Base-by-base conservation (phyloP, 2,888 invertebrate species). In the Torymus auratus region DNA sequence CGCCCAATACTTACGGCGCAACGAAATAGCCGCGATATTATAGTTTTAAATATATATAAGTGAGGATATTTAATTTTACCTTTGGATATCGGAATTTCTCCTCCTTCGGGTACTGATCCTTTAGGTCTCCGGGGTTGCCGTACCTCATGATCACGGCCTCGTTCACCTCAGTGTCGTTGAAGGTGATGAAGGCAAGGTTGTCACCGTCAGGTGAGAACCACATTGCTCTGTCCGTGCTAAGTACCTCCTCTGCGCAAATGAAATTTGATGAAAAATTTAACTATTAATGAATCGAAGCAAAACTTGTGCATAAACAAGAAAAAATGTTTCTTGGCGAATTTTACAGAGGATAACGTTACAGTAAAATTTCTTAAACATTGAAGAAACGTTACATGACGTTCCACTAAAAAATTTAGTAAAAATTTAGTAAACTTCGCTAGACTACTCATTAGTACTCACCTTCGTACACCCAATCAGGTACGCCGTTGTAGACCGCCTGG, bases 381-480 rank as follows among this genome's bases (percentile, higher is more conserved):
- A 28, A 28, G 3, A 2, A 28, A 28, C 28, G 5, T 28, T 28
- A 28, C 28, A 20, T 20, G 1, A 20, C 20, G 20, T n/a, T n/a
- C n/a, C n/a, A n/a, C n/a, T n/a, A n/a, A n/a, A n/a, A n/a, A n/a
- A n/a, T n/a, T n/a, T n/a, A n/a, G n/a, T n/a, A n/a, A n/a, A n/a
- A n/a, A n/a, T n/a, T n/a, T n/a, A n/a, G n/a, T n/a, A n/a, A n/a
- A n/a, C n/a, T n/a, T n/a, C n/a, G n/a, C n/a, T n/a, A n/a, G n/a
- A n/a, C n/a, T n/a, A n/a, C n/a, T n/a, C n/a, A 20, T 20, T 20
- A n/a, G 1, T 20, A 20, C 20, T 20, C 13, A 96, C 96, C 96
- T 94, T 98, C 98, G 89, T 98, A 98, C 56, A 98, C 95, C 98
- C 98, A 98, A 90, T 98, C 98, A 11, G 97, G 94, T 20, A 96